Conservation (phyloP, 2,113 vertebrate species). For the Conger conger region DNA sequence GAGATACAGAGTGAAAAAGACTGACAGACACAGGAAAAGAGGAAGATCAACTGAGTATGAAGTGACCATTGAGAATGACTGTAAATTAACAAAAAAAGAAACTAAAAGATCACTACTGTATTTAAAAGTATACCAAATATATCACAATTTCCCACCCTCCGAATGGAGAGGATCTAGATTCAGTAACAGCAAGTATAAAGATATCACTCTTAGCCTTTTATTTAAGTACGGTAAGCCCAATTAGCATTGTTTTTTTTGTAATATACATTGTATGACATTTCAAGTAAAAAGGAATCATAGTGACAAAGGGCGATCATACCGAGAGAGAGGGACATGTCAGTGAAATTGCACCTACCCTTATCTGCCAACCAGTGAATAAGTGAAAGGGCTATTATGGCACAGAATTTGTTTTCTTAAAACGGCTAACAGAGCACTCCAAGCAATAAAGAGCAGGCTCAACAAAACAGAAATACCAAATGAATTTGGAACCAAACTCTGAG, state of each 20-base stretch:
- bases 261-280: background rate
- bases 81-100: too few species aligned
- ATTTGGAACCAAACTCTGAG: background rate
- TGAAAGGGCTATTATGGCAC: too few species aligned
- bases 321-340: too few species aligned
- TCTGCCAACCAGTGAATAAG: too few species aligned
- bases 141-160: background rate
- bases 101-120: too few species aligned
- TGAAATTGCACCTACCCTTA: too few species aligned
- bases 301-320: background rate
- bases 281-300: background rate
- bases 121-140: background rate
- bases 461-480: background rate
- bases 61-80: too few species aligned
- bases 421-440: too few species aligned
- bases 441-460: background rate
- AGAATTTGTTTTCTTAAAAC: background rate
- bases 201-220: too few species aligned
- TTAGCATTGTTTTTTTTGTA: too few species aligned
- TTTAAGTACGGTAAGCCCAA: too few species aligned
- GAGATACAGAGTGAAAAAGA: background rate
- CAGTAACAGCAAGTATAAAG: background rate
- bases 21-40: background rate
- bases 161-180: background rate
- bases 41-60: too few species aligned